Evolutionary conservation across 2,888 invertebrate genomes (phyloP), one percentile per base, ranked within the genome.

Genomic region (Lycia hirtaria): DNA sequence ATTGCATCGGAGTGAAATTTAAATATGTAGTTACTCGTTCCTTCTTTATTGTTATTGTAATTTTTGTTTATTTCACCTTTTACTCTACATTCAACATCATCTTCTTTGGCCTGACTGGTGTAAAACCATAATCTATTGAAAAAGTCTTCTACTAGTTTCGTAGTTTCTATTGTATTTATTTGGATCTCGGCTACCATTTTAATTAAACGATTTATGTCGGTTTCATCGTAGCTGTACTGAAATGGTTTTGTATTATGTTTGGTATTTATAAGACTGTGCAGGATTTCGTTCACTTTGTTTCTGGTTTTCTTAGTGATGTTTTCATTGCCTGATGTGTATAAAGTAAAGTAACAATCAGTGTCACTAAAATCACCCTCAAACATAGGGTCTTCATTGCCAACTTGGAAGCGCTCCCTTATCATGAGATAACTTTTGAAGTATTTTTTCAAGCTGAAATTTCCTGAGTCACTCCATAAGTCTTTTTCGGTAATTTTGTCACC

Each of bases 391-490:
- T 67, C 47, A 20, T 60, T 56, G 3, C 64, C 68, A 0, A 64
- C 53, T 35, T 43, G 48, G 52, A 78, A 75, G 20, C 59, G 73
- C 1, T 71, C 64, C 49, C 64, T 76, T 28, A 78, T 75, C 64
- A 63, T 71, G 30, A 77, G 37, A 38, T 71, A 77, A 43, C 78
- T 78, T 3, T 75, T 70, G 53, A 66, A 77, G 60, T 78, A 77
- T 62, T 72, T 75, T 0, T 55, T 54, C 12, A 78, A 62, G 37
- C 72, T 65, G 45, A 72, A 72, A 28, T 72, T 69, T 17, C 71
- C 72, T 3, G 59, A 54, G 4, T 55, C 52, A 41, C 65, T 69
- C 22, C 64, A 57, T 3, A 78, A 60, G 47, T 72, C 69, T 30
- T 67, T 53, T 9, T 72, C 67, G 4, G 70, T 71, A 10, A 77